Conservation (phyloP, 2,888 invertebrate genomes). For the Deroplatys truncata region DNA sequence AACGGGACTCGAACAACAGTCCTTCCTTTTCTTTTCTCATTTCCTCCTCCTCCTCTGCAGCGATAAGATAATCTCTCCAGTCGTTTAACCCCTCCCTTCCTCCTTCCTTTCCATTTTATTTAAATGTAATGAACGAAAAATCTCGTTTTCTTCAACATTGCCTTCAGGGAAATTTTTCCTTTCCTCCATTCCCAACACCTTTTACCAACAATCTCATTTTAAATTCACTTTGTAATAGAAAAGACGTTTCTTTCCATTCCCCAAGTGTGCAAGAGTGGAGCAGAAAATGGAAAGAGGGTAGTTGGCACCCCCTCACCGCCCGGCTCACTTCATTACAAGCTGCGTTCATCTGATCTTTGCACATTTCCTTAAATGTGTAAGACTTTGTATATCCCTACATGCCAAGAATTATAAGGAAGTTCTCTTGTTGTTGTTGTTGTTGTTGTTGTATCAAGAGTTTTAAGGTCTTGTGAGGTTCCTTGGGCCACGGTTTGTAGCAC, state of each 20-base stretch:
- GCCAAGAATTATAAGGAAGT: too few species aligned
- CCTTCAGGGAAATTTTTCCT: conserved; percentile 25
- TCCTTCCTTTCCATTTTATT: conserved; percentile 22
- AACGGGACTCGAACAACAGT: background rate
- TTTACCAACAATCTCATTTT: conserved; percentile 23
- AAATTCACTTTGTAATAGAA: conserved; percentile 25
- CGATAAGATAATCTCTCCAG: background rate
- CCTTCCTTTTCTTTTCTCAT: background rate
- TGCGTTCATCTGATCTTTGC: too few species aligned
- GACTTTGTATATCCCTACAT: too few species aligned
- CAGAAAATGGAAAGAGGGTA: background rate
- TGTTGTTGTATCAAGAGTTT: too few species aligned
- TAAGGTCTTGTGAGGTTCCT: too few species aligned
- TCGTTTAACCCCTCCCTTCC: background rate
- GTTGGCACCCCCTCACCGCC: too few species aligned
- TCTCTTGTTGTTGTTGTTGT: too few species aligned
- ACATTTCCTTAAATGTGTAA: too few species aligned
- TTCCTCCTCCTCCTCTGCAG: background rate
- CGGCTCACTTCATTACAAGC: background rate
- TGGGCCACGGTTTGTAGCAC: too few species aligned
- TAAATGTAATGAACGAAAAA: conserved; percentile 30
- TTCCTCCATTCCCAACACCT: background rate
- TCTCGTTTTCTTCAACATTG: conserved; percentile 28
- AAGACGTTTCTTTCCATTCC: background rate
- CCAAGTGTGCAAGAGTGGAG: background rate